A percentile compares a stretch with the other conserved stretches of the same genome.
These are phyloP conservation scores for Murina feae DNA, from an alignment of 2,113 vertebrate species.

Conservation along the genomic window DNA sequence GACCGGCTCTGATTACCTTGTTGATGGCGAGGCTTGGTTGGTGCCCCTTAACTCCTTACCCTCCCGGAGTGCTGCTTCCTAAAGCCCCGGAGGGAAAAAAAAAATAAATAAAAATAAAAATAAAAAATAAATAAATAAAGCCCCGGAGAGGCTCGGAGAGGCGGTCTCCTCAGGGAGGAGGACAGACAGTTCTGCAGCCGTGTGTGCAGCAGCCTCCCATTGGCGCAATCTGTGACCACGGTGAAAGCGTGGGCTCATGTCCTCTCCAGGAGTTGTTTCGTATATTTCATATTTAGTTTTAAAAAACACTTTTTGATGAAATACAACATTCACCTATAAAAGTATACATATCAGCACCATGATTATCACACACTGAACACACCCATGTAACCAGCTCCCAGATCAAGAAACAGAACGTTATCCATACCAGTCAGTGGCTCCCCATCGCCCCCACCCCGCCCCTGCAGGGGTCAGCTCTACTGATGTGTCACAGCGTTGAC, in stretches of 20 bases:
- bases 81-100: too few relatives aligned
- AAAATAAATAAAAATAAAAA: too few relatives aligned
- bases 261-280: neutral
- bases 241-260: neutral
- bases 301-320: neutral
- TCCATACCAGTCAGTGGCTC: neutral
- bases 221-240: neutral
- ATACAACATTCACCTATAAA: neutral
- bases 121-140: too few relatives aligned
- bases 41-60: neutral
- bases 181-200: neutral
- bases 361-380: neutral
- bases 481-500: neutral
- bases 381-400: neutral
- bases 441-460: too few relatives aligned
- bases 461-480: neutral
- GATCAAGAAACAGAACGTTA: neutral
- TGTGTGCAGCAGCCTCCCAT: neutral
- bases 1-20: neutral
- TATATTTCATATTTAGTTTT: neutral
- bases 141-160: neutral
- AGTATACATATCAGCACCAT: neutral
- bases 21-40: neutral
- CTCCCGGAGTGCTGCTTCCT: neutral
- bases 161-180: neutral